phyloP scores from a whole-genome alignment of 2,888 invertebrate genomes.

The Drosophila limbata region DNA sequence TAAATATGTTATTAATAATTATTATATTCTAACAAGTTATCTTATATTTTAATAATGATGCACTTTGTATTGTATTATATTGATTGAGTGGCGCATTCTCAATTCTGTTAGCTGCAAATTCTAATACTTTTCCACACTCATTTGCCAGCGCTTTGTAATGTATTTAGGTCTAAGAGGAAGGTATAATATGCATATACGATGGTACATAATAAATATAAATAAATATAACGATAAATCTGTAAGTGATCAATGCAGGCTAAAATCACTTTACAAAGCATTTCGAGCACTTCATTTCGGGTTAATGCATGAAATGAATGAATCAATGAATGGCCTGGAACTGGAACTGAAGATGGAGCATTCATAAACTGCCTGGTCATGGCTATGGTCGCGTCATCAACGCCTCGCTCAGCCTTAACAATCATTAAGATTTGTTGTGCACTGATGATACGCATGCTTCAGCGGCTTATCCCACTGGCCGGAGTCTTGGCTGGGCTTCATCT shows the following conservation, averaged over 20 bases:
- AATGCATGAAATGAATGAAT: constrained; percentile 68
- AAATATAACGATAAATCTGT: constrained; percentile 41
- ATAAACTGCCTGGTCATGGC: constrained; percentile 68
- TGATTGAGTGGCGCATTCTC: constrained; percentile 51
- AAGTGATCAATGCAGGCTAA: constrained; percentile 37
- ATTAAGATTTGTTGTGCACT: constrained; percentile 72
- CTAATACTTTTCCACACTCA: constrained; percentile 60
- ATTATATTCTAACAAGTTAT: constrained; percentile 64
- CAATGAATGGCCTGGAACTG: constrained; percentile 63
- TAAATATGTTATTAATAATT: constrained; percentile 50
- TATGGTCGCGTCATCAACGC: constrained; percentile 62
- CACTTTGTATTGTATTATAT: constrained; percentile 63
- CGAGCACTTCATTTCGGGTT: constrained; percentile 72
- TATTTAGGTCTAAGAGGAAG: constrained; percentile 65
- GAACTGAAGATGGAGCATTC: constrained; percentile 31
- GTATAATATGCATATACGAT: constrained; percentile 52
- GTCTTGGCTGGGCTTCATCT: constrained; percentile 15
- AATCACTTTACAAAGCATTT: constrained; percentile 60
- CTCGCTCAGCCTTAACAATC: constrained; percentile 64
- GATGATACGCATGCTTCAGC: constrained; percentile 76
- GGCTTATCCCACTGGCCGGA: constrained; percentile 57
- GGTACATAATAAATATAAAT: constrained; percentile 60
- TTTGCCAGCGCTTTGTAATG: constrained; percentile 69
- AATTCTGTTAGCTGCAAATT: constrained; percentile 59
- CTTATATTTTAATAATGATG: constrained; percentile 62